These are phyloP conservation scores for Pemphigus obesinymphae DNA, from an alignment of 1,140 invertebrate species.

Conservation along the genomic window DNA sequence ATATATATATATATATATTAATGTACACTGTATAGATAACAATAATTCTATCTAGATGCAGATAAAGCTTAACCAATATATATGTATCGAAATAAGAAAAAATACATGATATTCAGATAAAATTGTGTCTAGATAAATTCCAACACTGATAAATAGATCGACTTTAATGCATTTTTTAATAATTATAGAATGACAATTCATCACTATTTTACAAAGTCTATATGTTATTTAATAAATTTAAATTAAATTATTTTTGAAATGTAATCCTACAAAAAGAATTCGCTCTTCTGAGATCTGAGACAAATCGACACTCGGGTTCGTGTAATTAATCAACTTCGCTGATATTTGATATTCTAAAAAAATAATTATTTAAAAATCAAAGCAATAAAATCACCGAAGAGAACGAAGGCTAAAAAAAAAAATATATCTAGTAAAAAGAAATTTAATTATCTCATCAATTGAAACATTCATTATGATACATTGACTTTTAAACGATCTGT, in stretches of 20 bases:
- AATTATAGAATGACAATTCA: not conserved
- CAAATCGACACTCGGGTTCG: not conserved
- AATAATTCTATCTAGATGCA: too few species aligned
- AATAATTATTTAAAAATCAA: not conserved
- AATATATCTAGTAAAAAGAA: not conserved
- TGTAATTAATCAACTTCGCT: constrained; percentile 19
- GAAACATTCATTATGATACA: constrained; percentile 9
- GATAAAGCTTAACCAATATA: too few species aligned
- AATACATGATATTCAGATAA: not conserved
- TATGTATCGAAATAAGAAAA: too few species aligned
- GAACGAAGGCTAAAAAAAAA: not conserved
- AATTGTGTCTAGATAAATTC: not conserved
- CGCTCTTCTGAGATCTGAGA: too few species aligned
- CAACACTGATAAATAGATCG: not conserved
- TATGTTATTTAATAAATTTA: constrained; percentile 5
- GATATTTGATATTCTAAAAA: not conserved
- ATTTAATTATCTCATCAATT: not conserved
- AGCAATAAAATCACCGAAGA: not conserved
- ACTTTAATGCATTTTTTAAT: constrained; percentile 12
- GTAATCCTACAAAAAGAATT: too few species aligned
- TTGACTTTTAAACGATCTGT: not conserved
- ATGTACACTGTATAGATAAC: too few species aligned
- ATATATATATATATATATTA: too few species aligned
- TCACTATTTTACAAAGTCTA: not conserved
- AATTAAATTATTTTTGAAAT: constrained; percentile 18